Evolutionary conservation across 2,797 vertebrate species (phyloP).

Genomic region (Neopelma chrysocephalum): DNA sequence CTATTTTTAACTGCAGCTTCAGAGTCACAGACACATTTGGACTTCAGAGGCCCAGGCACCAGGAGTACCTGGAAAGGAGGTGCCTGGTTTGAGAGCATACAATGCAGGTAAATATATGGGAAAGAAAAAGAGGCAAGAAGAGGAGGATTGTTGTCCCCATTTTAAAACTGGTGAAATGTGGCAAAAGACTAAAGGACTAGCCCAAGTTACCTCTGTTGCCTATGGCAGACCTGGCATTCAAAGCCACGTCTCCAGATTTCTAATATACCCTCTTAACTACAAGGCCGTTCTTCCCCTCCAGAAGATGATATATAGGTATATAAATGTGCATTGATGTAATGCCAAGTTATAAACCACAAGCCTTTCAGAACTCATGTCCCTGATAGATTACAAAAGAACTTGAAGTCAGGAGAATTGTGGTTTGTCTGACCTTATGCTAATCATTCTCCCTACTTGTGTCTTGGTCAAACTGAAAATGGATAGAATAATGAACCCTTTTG

Average conservation of each 20-base stretch:
- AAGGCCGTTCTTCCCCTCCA: slow-evolving; percentile 17
- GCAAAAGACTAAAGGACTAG: background rate
- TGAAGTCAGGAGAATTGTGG: slow-evolving; percentile 48
- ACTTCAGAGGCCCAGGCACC: background rate
- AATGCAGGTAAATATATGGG: too few relatives aligned
- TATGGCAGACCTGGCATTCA: background rate
- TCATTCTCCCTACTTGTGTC: slow-evolving; percentile 44
- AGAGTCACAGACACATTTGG: background rate
- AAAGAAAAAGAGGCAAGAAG: background rate
- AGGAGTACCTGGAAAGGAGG: background rate
- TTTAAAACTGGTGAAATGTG: background rate
- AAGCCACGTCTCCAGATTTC: background rate
- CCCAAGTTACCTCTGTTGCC: background rate
- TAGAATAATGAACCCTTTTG: slow-evolving; percentile 34
- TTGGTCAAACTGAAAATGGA: slow-evolving; percentile 52
- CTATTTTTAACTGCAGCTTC: background rate
- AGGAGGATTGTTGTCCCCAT: background rate
- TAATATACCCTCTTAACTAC: slow-evolving; percentile 3
- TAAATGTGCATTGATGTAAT: slow-evolving; percentile 65
- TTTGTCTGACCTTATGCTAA: slow-evolving; percentile 60
- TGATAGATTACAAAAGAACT: slow-evolving; percentile 62
- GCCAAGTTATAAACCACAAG: slow-evolving; percentile 66
- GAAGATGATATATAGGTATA: slow-evolving; percentile 56
- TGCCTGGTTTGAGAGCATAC: background rate
- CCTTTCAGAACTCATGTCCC: slow-evolving; percentile 60